These are phyloP conservation scores for Poecile montanus DNA, from an alignment of 2,797 vertebrate species.

Conservation along the genomic window DNA sequence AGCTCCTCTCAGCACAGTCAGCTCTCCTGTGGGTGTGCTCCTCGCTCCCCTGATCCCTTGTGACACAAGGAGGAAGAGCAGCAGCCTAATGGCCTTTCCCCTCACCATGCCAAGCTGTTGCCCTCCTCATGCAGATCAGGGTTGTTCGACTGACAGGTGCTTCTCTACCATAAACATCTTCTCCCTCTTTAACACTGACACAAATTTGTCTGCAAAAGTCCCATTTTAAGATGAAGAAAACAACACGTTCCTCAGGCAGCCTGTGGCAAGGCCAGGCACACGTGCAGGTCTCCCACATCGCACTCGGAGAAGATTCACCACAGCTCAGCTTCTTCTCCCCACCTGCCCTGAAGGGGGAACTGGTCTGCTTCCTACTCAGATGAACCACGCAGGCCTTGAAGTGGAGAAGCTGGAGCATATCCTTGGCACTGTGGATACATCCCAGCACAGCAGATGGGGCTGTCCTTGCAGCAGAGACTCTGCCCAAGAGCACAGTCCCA, in stretches of 20 bases:
- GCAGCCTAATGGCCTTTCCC: background rate
- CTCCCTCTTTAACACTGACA: background rate
- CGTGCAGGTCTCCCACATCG: fast-evolving
- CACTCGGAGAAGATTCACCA: background rate
- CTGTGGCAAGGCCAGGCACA: background rate
- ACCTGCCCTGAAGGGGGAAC: background rate
- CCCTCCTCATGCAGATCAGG: background rate
- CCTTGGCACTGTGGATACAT: fast-evolving
- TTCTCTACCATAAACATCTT: background rate
- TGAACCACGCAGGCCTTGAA: background rate
- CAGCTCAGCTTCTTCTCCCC: background rate
- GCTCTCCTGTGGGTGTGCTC: fast-evolving
- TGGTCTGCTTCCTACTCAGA: background rate
- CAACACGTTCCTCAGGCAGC: fast-evolving
- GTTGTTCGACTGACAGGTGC: background rate
- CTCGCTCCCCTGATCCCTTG: background rate
- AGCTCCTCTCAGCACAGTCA: fast-evolving
- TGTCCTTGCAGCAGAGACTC: fast-evolving
- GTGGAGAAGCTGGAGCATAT: background rate
- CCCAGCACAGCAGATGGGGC: background rate
- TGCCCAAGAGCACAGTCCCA: background rate
- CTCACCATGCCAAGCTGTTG: background rate
- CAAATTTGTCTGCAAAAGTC: background rate
- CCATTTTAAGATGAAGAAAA: background rate
- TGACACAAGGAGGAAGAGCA: background rate